Base-by-base conservation (phyloP, 2,797 vertebrate genomes). In the Champsocephalus gunnari region DNA sequence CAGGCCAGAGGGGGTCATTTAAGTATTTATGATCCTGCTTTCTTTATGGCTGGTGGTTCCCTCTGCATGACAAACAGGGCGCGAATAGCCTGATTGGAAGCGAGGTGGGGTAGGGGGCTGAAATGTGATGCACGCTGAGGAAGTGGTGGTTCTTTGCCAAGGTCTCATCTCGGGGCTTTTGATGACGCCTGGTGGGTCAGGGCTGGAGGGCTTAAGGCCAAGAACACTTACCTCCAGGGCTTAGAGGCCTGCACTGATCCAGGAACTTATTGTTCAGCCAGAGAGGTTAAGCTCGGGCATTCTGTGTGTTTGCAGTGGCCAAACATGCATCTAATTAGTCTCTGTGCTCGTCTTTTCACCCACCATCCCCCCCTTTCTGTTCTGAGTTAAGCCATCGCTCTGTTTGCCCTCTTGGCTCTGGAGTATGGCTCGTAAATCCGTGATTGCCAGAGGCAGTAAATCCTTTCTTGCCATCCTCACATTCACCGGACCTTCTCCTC, bases 1-100 rank as follows among this genome's bases (percentile, higher is more conserved):
- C 50, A 17, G 69, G 70, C 70, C 87, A 73, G 21, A 32, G 81
- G 19, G 76, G 79, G 53, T 73, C 48, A 12, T 67, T 55, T 84
- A 16, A 66, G 75, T 85, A 80, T 89, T 92, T 86, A 87, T 89
- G 87, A 59, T 64, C 66, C 71, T 69, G 71, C 81, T 80, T 55
- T 73, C 75, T 91, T 90, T 86, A 88, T 77, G 81, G 81, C 75
- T 28, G 83, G 90, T 83, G 90, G 82, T 92, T 88, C 89, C 90
- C 89, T 80, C 80, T 49, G 79, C 85, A 49, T 84, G 83, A 48
- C 32, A 34, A 77, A 83, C 73, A 70, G 74, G 71, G 85, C 13
- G 81, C 2, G 77, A 88, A 89, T 83, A 85, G 63, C 55, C 57
- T 13, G 3, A 48, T 2, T 32, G 45, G 11, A 38, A 38, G 34